phyloP scores from a whole-genome alignment of 2,888 invertebrate genomes.

The Ganaspis brasiliensis region DNA sequence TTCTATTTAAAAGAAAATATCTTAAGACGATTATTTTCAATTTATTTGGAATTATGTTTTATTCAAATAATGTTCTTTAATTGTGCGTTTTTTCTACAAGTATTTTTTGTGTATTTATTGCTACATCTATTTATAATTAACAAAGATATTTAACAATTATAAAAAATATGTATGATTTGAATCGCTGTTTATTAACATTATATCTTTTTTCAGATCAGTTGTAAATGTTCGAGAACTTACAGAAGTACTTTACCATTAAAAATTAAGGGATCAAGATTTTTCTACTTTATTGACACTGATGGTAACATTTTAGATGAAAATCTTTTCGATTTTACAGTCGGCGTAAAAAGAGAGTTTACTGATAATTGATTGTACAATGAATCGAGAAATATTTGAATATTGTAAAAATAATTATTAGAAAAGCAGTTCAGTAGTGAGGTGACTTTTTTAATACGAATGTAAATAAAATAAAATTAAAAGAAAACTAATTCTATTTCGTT shows the following conservation, averaged over 20 bases:
- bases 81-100: too few relatives aligned
- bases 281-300: constrained; percentile 58
- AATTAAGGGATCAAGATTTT: constrained; percentile 49
- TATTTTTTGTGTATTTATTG: too few relatives aligned
- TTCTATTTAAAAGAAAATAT: not conserved
- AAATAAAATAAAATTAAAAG: not conserved
- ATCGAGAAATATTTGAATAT: not conserved
- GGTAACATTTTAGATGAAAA: constrained; percentile 65
- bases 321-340: constrained; percentile 65
- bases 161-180: too few relatives aligned
- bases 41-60: too few relatives aligned
- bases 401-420: not conserved
- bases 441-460: not conserved
- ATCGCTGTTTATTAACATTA: too few relatives aligned
- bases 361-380: not conserved
- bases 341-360: constrained; percentile 29
- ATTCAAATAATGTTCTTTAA: too few relatives aligned
- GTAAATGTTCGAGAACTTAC: constrained; percentile 43
- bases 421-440: not conserved
- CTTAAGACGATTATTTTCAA: too few relatives aligned
- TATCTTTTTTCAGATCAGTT: constrained; percentile 57
- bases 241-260: constrained; percentile 57
- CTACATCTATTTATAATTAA: too few relatives aligned
- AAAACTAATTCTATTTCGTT: too few relatives aligned
- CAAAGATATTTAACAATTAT: too few relatives aligned